phyloP scores from a whole-genome alignment of 2,113 vertebrate species.

The Erythrocercus mccallii region DNA sequence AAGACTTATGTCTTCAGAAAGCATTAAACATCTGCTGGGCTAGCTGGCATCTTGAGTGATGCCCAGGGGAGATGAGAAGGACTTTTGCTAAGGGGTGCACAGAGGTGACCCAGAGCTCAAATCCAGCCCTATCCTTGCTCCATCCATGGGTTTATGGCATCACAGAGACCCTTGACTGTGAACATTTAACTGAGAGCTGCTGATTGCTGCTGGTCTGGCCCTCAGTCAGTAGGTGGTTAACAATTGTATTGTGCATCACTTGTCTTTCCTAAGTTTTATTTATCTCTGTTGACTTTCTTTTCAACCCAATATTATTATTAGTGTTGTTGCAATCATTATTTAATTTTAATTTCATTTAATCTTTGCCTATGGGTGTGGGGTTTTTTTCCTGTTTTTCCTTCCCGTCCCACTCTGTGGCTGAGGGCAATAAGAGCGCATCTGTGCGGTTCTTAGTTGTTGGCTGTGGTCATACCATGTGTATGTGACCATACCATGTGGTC shows the following conservation, averaged over 20 bases:
- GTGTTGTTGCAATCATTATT: background rate
- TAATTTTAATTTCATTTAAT: background rate
- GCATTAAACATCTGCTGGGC: background rate
- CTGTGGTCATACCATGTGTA: background rate
- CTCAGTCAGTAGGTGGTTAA: background rate
- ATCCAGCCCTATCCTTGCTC: background rate
- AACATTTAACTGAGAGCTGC: background rate
- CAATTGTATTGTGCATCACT: background rate
- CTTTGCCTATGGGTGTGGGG: background rate
- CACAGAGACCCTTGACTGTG: background rate
- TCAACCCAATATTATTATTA: background rate
- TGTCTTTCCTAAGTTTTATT: background rate
- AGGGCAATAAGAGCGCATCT: background rate
- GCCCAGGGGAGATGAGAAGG: fast-evolving
- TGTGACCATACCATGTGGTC: too few species aligned
- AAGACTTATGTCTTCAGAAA: background rate
- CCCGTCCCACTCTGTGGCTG: too few species aligned
- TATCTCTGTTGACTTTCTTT: background rate
- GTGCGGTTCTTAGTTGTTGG: background rate
- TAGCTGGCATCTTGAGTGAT: background rate
- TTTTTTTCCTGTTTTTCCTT: background rate
- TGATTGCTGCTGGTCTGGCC: background rate
- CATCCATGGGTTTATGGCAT: background rate
- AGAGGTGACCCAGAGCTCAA: background rate
- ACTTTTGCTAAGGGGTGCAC: background rate